phyloP scores from a whole-genome alignment of 2,113 vertebrate species.

The Candoia aspera region DNA sequence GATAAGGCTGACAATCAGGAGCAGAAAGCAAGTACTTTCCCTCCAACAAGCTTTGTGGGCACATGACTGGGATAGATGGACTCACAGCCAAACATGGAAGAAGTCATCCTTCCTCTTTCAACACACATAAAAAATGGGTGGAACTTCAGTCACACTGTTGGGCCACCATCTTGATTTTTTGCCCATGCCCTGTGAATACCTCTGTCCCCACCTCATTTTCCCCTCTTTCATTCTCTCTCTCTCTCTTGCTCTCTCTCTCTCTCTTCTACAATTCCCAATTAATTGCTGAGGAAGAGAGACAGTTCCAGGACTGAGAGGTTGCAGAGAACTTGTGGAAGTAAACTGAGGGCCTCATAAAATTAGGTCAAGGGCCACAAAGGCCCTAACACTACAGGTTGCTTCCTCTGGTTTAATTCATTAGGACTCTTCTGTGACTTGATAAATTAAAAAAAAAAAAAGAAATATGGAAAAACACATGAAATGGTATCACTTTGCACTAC shows the following conservation, averaged over 20 bases:
- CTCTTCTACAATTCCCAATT: neutral
- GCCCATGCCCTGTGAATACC: neutral
- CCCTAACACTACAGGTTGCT: neutral
- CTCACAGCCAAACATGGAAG: neutral
- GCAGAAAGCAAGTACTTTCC: too few relatives aligned
- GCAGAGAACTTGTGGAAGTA: neutral
- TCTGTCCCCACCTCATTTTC: neutral
- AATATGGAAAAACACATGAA: neutral
- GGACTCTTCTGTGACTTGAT: neutral
- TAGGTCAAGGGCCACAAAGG: neutral
- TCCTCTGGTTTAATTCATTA: neutral
- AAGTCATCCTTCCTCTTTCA: neutral
- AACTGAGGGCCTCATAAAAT: neutral
- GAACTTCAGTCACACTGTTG: neutral
- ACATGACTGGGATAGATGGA: neutral
- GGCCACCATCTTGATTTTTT: too few relatives aligned
- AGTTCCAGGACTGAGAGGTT: neutral
- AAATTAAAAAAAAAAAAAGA: neutral
- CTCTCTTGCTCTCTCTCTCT: too few relatives aligned
- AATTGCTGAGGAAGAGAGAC: neutral
- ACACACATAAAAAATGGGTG: neutral
- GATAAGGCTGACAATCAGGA: too few relatives aligned
- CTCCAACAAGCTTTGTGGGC: neutral
- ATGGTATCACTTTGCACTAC: neutral
- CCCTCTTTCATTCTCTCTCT: neutral